Evolutionary conservation across 2,113 vertebrate genomes (phyloP).

Genomic region (Chaetodon trifascialis): DNA sequence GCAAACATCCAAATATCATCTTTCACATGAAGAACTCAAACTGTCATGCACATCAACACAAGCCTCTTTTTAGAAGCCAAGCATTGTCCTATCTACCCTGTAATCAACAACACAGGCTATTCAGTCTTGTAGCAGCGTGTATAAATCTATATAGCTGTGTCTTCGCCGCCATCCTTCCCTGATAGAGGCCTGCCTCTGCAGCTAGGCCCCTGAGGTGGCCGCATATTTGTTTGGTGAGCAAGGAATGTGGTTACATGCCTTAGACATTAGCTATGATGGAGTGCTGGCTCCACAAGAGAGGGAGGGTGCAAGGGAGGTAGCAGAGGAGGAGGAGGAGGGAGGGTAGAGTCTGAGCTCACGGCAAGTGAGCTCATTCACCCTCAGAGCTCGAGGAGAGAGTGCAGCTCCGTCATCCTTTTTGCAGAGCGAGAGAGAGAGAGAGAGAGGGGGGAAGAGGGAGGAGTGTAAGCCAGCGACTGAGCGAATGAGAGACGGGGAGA

Average conservation of each 20-base stretch:
- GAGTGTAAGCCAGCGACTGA: slow-evolving; percentile 66
- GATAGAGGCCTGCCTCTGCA: slow-evolving; percentile 63
- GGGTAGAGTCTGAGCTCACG: slow-evolving; percentile 75
- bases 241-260: slow-evolving; percentile 93
- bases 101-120: slow-evolving; percentile 14
- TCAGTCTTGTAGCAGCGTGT: background rate
- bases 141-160: slow-evolving; percentile 13
- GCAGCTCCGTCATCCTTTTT: slow-evolving; percentile 78
- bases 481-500: slow-evolving; percentile 78
- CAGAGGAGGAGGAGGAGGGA: slow-evolving; percentile 47
- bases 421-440: slow-evolving; percentile 64
- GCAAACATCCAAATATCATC: background rate
- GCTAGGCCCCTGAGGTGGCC: slow-evolving; percentile 85
- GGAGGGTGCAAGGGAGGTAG: slow-evolving; percentile 67
- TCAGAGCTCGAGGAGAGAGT: slow-evolving; percentile 73
- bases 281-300: slow-evolving; percentile 81
- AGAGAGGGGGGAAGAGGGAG: slow-evolving; percentile 66
- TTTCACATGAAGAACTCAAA: background rate
- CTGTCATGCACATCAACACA: background rate
- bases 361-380: slow-evolving; percentile 87
- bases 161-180: slow-evolving; percentile 46
- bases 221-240: slow-evolving; percentile 93
- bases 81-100: slow-evolving; percentile 1
- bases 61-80: background rate
- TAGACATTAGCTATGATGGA: slow-evolving; percentile 89